phyloP scores from a whole-genome alignment of 2,113 vertebrate species.

The Cyanoramphus novaezelandiae region DNA sequence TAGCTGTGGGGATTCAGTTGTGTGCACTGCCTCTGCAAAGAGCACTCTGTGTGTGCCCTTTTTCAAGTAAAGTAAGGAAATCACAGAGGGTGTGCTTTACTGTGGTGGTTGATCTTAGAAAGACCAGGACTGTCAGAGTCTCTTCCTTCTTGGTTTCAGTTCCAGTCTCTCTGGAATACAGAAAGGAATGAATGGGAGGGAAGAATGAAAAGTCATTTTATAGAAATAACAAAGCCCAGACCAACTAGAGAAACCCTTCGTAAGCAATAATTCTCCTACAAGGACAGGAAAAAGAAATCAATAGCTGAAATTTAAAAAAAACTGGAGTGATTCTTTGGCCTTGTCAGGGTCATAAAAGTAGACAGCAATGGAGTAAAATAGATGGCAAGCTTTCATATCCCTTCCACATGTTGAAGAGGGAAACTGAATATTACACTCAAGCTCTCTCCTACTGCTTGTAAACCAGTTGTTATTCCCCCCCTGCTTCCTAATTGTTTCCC shows the following conservation, averaged over 20 bases:
- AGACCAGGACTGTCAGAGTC: background rate
- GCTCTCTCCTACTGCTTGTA: background rate
- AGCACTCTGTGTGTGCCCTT: background rate
- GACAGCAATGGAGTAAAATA: background rate
- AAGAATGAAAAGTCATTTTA: constrained; percentile 6
- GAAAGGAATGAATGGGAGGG: background rate
- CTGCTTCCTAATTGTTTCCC: background rate
- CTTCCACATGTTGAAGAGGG: background rate
- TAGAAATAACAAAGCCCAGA: background rate
- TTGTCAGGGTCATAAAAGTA: background rate
- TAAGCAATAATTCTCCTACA: background rate
- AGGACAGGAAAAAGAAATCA: constrained; percentile 11
- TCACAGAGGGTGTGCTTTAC: background rate
- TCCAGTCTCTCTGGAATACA: background rate
- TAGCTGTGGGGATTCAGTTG: background rate
- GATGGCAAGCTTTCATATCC: background rate
- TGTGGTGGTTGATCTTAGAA: background rate
- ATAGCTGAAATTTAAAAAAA: background rate
- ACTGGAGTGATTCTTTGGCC: background rate
- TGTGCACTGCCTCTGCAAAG: background rate
- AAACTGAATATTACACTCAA: background rate
- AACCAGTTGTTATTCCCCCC: background rate
- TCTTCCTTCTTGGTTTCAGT: background rate
- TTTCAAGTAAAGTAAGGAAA: background rate
- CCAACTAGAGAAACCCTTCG: background rate